Evolutionary conservation across 1,140 invertebrate species (phyloP).

Genomic region (Drosophila nannoptera): DNA sequence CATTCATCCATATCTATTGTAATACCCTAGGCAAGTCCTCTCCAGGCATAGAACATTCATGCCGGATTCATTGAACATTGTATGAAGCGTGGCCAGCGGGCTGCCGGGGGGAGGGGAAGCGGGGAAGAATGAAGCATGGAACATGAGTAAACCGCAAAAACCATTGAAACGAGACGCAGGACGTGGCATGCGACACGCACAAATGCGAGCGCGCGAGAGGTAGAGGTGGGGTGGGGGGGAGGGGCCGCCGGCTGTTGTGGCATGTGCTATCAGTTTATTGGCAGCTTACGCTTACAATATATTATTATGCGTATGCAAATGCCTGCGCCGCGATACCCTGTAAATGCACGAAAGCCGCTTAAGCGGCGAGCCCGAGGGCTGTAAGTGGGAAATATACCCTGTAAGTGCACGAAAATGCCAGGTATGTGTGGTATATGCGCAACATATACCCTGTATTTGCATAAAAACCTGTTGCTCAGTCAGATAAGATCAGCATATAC

Average conservation of each 20-base stretch:
- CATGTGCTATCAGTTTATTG: conserved; percentile 2
- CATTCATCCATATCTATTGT: conserved; percentile 1
- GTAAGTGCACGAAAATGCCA: no score
- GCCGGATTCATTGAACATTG: neutral
- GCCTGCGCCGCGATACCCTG: neutral
- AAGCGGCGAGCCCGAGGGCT: no score
- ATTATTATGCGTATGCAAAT: neutral
- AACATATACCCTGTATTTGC: no score
- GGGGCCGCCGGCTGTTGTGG: neutral
- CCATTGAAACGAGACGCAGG: neutral
- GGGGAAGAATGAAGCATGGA: no score
- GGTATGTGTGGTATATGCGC: no score
- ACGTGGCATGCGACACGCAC: neutral
- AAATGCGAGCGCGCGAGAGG: no score
- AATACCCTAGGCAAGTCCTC: neutral
- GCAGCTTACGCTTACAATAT: conserved; percentile 2
- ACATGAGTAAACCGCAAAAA: neutral
- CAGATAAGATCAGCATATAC: no score
- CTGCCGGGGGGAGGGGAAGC: no score
- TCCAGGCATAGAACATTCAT: neutral
- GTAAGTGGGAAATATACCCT: no score
- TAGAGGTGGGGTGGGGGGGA: neutral
- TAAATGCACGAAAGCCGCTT: neutral
- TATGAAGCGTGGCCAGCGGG: neutral
- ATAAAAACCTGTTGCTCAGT: no score